Evolutionary conservation across 1,140 invertebrate species (phyloP), one percentile per base, ranked within the genome.

Genomic region (Dendrolimus punctatus): DNA sequence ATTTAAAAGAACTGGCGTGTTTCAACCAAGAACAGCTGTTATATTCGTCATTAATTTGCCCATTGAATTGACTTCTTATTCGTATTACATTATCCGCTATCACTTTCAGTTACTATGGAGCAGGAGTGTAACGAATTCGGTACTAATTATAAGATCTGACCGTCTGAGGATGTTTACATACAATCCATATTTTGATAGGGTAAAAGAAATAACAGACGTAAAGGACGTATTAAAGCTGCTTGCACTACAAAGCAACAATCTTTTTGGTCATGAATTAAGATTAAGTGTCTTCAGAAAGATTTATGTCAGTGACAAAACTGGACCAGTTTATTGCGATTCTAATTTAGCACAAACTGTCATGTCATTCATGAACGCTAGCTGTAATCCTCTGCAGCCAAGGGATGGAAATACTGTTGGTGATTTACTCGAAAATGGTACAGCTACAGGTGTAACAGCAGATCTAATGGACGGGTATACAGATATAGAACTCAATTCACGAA

Each of bases 401-500:
- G 80, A 85, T 60, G 68, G 69, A 5, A 80, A 57, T 10, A 81
- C 79, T 1, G 80, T 85, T 7, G 82, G 82, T 10, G 77, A 81
- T 57, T 58, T 85, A 23, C 52, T 83, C 42, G 60, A 73, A 2
- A 81, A 85, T 53, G 80, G 78, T 2, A 86, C 76, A 39, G 76
- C 73, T 5, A 84, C 82, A 8, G 84, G 84, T 48, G 80, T 77
- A 4, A 83, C 76, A 9, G 64, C 66, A 7, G 82, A 85, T 65
- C 61, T 87, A 41, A 68, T 83, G 5, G 78, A 83, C 41, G 80
- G 80, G 1, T 84, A 79, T 46, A 71, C 81, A 9, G 84, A 85
- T 53, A 46, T 87, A 36, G 80, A 83, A 64, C 58, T 87, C 6
- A 82, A 63, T 52, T 80, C 82, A 9, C 56, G 82, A 57, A 85